Percentiles rank a stretch among this genome's conserved stretches.
Evolutionary conservation across 2,113 vertebrate species (phyloP).

Genomic region (Smithornis capensis): DNA sequence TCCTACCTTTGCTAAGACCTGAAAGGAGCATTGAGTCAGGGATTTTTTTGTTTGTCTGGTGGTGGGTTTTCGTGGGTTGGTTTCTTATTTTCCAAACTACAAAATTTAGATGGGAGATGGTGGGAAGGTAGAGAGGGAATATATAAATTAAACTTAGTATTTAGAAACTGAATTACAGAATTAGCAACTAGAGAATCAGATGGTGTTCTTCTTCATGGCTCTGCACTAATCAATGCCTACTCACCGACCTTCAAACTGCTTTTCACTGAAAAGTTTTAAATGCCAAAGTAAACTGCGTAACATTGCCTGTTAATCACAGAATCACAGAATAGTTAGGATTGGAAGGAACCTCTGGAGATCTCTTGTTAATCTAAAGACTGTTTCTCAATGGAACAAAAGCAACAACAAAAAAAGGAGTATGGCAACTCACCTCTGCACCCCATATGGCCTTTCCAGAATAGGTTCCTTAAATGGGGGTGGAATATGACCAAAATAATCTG

Average conservation of each 20-base stretch:
- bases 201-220: background rate
- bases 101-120: background rate
- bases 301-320: background rate
- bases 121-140: background rate
- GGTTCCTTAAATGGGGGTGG: conserved; percentile 89
- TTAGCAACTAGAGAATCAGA: background rate
- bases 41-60: background rate
- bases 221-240: background rate
- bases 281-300: background rate
- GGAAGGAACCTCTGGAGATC: background rate
- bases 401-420: background rate
- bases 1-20: background rate
- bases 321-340: background rate
- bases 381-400: background rate
- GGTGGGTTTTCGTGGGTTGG: background rate
- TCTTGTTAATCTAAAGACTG: background rate
- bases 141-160: background rate
- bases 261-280: background rate
- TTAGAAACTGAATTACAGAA: background rate
- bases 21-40: background rate
- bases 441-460: conserved; percentile 91
- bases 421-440: conserved; percentile 90
- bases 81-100: background rate
- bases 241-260: background rate
- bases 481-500: conserved; percentile 96